Conservation (phyloP, 2,113 vertebrate species). For the Gopherus flavomarginatus region DNA sequence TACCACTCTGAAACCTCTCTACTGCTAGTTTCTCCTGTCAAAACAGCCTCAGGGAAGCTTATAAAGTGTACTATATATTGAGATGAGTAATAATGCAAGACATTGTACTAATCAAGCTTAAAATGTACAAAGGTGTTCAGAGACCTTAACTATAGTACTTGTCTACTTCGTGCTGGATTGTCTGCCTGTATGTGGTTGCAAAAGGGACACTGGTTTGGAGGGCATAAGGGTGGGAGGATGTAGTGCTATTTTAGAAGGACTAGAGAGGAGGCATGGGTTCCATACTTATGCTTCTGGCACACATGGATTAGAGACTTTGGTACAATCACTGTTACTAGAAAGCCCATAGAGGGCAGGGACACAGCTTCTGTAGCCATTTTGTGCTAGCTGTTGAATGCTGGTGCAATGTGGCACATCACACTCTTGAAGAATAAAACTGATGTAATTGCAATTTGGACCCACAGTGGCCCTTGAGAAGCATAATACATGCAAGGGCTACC, state of each 20-base stretch:
- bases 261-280: too few species aligned
- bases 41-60: background rate
- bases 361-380: too few species aligned
- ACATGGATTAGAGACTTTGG: too few species aligned
- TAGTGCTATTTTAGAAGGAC: background rate
- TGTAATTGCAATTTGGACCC: background rate
- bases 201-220: background rate
- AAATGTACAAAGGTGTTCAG: fast-evolving
- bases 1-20: too few species aligned
- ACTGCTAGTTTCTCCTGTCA: background rate
- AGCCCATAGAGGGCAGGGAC: too few species aligned
- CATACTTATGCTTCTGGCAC: too few species aligned
- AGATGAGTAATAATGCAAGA: background rate
- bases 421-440: too few species aligned
- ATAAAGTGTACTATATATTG: background rate
- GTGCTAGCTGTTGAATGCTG: too few species aligned
- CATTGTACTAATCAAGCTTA: background rate
- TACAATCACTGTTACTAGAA: too few species aligned
- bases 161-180: background rate
- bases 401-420: too few species aligned
- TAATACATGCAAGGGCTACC: background rate
- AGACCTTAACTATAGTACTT: background rate
- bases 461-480: background rate
- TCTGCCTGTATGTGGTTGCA: background rate
- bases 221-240: background rate